Evolutionary conservation across 2,888 invertebrate genomes (phyloP), one percentile per base, ranked within the genome.

Genomic region (Clivina fossor): DNA sequence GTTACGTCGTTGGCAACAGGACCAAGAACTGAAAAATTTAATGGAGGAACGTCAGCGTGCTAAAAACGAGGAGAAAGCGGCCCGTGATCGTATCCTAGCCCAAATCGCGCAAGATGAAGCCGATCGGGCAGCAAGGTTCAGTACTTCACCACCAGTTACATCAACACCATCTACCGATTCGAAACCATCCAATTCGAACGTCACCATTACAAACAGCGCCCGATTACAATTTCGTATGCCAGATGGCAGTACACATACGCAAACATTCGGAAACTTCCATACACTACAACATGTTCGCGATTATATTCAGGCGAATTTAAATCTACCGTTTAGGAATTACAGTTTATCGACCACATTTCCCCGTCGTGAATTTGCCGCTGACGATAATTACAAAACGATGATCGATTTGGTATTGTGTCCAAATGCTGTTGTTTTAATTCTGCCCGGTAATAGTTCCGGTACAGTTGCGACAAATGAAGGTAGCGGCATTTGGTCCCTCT

Each of bases 161-260:
- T 2, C 26, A n/a, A 19, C 24, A 2, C 26, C 26, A 2, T 37
- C 48, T 15, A 20, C 24, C 16, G 30, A 35, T 15, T 53, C 51
- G 7, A 56, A 57, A 22, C 47, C 60, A 26, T 59, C 40, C 22
- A 46, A 58, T 7, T 56, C 59, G 5, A 60, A 63, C 26, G n/a
- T n/a, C n/a, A n/a, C n/a, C n/a, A n/a, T n/a, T n/a, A 60, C 75
- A 50, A 78, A 82, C 60, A 71, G 74, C 30, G 80, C 90, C 0
- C 80, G 91, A 48, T 82, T 96, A 30, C 94, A 94, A 76, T 92
- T 95, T 70, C 86, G 90, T 65, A 69, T 93, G 62, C 90, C 93
- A 0, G 88, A 90, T 71, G 94, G 94, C 1, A 79, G 82, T 1
- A 80, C 85, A 0, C 80, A 85, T 60, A 85, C 84, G 2, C 84